phyloP scores from a whole-genome alignment of 64 coral and sea anemone species.

The Actinia equina region DNA sequence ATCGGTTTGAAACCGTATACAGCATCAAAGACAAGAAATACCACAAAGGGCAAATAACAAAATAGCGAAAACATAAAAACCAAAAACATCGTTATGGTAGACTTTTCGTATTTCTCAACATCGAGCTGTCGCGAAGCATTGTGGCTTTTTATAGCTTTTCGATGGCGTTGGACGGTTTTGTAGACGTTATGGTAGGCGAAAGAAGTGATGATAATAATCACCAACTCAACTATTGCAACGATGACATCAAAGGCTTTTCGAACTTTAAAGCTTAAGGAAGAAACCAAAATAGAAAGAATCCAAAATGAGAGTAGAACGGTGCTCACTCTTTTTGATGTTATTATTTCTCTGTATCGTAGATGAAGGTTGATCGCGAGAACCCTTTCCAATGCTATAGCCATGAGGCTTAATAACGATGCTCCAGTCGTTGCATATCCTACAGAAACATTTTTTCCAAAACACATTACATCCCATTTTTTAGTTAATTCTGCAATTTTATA shows the following conservation, averaged over 20 bases:
- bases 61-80: slow-evolving; percentile 6
- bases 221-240: neutral
- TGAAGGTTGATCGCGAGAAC: slow-evolving; percentile 22
- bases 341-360: slow-evolving; percentile 19
- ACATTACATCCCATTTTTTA: neutral
- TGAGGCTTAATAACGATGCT: slow-evolving; percentile 23
- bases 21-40: neutral
- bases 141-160: neutral
- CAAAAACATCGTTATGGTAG: neutral
- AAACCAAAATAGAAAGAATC: neutral
- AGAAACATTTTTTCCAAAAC: neutral
- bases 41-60: neutral
- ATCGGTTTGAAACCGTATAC: neutral
- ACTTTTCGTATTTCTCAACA: neutral
- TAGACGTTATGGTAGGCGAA: neutral
- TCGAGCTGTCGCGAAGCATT: neutral
- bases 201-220: neutral
- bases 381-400: slow-evolving; percentile 29
- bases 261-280: neutral
- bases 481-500: neutral
- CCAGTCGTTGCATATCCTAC: slow-evolving; percentile 12
- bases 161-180: slow-evolving; percentile 17
- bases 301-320: neutral
- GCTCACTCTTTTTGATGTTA: neutral
- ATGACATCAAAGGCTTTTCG: neutral